Evolutionary conservation across 2,888 invertebrate species (phyloP).

Genomic region (Stenotaenia linearis): DNA sequence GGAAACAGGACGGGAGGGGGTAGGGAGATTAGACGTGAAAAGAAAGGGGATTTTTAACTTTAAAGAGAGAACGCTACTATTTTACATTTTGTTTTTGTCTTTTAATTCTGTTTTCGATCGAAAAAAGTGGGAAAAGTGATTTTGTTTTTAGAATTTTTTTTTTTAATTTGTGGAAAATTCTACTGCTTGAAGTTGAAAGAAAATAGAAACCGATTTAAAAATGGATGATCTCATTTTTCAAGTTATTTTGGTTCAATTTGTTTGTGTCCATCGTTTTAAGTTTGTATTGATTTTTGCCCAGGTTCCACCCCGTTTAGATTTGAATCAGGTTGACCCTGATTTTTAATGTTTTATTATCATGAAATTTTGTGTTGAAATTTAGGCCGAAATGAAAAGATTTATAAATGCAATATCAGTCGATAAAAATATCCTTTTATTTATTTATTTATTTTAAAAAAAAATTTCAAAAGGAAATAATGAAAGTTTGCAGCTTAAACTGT

Average conservation of each 20-base stretch:
- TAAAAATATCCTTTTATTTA: background rate
- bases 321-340: constrained; percentile 26
- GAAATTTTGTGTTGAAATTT: background rate
- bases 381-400: background rate
- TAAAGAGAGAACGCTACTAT: background rate
- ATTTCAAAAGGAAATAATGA: too few relatives aligned
- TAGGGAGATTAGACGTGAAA: background rate
- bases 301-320: constrained; percentile 24
- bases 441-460: background rate
- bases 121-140: background rate
- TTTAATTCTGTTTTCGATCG: background rate
- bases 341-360: constrained; percentile 26
- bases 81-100: constrained; percentile 8
- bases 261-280: constrained; percentile 26
- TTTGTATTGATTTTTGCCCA: constrained; percentile 19
- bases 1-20: background rate
- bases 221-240: constrained; percentile 26
- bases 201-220: constrained; percentile 1
- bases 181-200: background rate
- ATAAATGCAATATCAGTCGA: background rate
- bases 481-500: too few relatives aligned
- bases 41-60: constrained; percentile 19
- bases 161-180: background rate
- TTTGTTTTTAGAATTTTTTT: background rate
- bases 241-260: constrained; percentile 14